A percentile compares a stretch with the other conserved stretches of the same genome.
These are phyloP conservation scores for Pseudorhiza aurosa DNA, from an alignment of 30 jellyfish, hydroid and myxozoan genomes.

Conservation along the genomic window DNA sequence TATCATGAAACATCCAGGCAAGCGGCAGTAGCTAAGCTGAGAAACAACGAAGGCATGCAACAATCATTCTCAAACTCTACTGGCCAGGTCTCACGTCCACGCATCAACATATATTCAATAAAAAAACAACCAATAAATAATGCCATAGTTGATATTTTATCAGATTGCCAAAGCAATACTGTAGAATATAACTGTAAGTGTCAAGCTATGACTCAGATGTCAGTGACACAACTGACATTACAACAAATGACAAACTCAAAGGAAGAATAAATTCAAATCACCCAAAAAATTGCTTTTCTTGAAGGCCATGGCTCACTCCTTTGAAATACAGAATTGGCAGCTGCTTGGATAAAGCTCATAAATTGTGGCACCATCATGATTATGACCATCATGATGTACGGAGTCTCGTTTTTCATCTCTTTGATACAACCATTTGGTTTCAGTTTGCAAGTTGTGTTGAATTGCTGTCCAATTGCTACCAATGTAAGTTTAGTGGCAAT, in stretches of 20 bases:
- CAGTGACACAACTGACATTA: too few species aligned
- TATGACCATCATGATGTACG: slow-evolving; percentile 68
- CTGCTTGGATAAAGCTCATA: slow-evolving; percentile 46
- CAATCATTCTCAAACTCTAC: too few species aligned
- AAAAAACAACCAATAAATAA: too few species aligned
- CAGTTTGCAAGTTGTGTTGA: background rate
- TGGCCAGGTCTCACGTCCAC: too few species aligned
- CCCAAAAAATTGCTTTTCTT: slow-evolving; percentile 55
- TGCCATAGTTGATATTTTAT: too few species aligned
- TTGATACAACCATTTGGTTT: background rate
- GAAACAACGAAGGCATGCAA: too few species aligned
- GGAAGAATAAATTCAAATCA: background rate
- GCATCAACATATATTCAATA: too few species aligned
- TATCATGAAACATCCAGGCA: background rate
- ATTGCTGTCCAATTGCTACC: slow-evolving; percentile 60
- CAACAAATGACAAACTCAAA: too few species aligned
- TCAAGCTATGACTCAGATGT: too few species aligned
- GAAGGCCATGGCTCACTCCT: slow-evolving; percentile 77
- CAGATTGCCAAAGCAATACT: too few species aligned
- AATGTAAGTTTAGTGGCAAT: slow-evolving; percentile 72
- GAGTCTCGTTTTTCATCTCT: slow-evolving; percentile 15
- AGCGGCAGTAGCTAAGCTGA: background rate
- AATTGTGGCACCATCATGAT: slow-evolving; percentile 78
- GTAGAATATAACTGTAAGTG: too few species aligned
- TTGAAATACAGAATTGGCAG: slow-evolving; percentile 57